Percentiles rank a stretch among this genome's conserved stretches.
These are phyloP conservation scores for Virgularia gustaviana DNA, from an alignment of 92 coral and sea anemone genomes.

Conservation along the genomic window DNA sequence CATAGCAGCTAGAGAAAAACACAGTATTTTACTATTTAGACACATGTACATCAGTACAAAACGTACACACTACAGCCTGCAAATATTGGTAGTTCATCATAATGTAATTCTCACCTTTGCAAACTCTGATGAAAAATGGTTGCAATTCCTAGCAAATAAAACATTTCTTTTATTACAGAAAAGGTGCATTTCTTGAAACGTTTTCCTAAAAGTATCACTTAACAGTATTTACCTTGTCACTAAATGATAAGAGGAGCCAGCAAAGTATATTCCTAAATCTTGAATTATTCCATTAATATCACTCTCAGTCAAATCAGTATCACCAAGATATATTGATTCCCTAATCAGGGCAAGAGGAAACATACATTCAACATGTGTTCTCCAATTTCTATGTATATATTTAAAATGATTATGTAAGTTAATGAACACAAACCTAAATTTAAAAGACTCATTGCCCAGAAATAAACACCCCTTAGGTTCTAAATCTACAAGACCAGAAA, in stretches of 20 bases:
- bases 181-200: background rate
- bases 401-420: background rate
- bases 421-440: slow-evolving; percentile 70
- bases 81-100: background rate
- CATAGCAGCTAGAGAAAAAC: slow-evolving; percentile 60
- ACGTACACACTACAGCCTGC: no score
- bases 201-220: background rate
- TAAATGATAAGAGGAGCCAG: slow-evolving; percentile 86
- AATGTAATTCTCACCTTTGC: slow-evolving; percentile 59
- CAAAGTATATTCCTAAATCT: slow-evolving; percentile 70
- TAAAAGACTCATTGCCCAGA: slow-evolving; percentile 84
- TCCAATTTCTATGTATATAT: background rate
- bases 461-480: slow-evolving; percentile 64
- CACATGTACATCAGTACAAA: no score
- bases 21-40: no score
- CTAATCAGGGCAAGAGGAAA: slow-evolving; percentile 50
- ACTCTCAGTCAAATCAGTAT: slow-evolving; percentile 67
- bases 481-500: slow-evolving; percentile 90
- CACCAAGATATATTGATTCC: slow-evolving; percentile 79
- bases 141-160: slow-evolving; percentile 67
- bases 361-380: background rate
- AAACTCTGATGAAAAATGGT: slow-evolving; percentile 90
- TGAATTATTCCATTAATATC: slow-evolving; percentile 67
- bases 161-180: no score
- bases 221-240: slow-evolving; percentile 70